Percentiles rank a stretch among this genome's conserved stretches.
Conservation (phyloP, 2,888 invertebrate species). For the Drosophila macrospina region DNA sequence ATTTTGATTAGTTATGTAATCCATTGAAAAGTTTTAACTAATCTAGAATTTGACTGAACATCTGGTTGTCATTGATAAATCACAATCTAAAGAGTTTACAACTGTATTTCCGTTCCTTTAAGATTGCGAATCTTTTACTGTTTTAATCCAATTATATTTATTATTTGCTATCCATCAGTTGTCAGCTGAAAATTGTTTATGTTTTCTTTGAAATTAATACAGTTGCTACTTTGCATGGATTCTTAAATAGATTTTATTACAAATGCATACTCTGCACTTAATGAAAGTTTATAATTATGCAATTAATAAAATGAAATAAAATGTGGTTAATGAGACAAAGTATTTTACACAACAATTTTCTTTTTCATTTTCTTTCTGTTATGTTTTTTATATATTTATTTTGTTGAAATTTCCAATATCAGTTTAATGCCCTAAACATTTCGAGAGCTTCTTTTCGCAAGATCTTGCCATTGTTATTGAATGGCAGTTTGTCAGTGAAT, state of each 20-base stretch:
- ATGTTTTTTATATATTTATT: no score
- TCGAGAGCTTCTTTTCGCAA: constrained; percentile 57
- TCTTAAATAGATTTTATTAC: no score
- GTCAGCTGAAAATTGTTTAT: background rate
- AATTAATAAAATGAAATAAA: no score
- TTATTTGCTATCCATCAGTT: background rate
- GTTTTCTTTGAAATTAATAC: no score
- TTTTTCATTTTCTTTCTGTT: no score
- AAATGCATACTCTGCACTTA: no score
- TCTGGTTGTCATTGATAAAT: background rate
- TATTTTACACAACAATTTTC: no score
- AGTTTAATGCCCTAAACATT: constrained; percentile 41
- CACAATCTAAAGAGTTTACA: background rate
- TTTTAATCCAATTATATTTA: background rate
- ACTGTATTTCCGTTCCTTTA: no score
- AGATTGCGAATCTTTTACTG: background rate
- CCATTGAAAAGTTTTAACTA: background rate
- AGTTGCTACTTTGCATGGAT: no score
- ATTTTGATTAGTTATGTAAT: background rate
- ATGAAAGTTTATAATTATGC: no score
- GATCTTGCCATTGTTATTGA: constrained; percentile 75
- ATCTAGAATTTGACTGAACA: background rate
- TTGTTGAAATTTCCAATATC: no score
- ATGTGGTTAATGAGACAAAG: no score
- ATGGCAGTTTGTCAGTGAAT: constrained; percentile 71